Conservation (phyloP, 2,888 invertebrate genomes). For the Slavum lentiscoides region DNA sequence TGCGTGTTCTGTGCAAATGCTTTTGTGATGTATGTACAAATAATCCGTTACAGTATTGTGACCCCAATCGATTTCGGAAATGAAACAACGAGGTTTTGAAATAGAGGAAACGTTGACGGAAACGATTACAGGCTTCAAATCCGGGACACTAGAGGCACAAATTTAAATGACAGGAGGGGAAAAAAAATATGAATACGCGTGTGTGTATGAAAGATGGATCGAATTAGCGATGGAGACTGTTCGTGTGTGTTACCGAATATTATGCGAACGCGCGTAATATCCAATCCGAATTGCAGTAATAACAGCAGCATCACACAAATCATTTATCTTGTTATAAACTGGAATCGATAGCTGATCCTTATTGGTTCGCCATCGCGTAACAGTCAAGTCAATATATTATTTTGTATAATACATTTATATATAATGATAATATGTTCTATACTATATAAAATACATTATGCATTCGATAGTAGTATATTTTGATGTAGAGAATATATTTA, state of each 20-base stretch:
- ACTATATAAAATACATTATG: no score
- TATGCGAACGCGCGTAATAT: constrained; percentile 1
- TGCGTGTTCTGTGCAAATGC: no score
- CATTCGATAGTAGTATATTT: no score
- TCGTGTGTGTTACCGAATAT: background rate
- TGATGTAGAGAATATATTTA: no score
- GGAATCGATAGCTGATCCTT: no score
- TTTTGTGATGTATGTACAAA: no score
- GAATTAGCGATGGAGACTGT: background rate
- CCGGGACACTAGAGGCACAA: constrained; percentile 2
- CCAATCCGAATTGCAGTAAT: constrained; percentile 14
- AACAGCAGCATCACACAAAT: background rate
- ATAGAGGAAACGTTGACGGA: constrained; percentile 41
- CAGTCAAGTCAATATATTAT: no score
- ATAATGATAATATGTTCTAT: no score
- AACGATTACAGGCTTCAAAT: constrained; percentile 32
- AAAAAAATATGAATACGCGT: constrained; percentile 8
- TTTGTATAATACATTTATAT: no score
- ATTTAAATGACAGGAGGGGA: background rate
- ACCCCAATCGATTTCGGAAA: constrained; percentile 42
- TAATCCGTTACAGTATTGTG: background rate
- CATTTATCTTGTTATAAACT: constrained; percentile 7
- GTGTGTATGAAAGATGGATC: background rate
- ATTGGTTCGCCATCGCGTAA: no score
- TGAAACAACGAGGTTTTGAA: constrained; percentile 37